Conservation (phyloP, 92 coral and sea anemone species). For the Nematostella vectensis region DNA sequence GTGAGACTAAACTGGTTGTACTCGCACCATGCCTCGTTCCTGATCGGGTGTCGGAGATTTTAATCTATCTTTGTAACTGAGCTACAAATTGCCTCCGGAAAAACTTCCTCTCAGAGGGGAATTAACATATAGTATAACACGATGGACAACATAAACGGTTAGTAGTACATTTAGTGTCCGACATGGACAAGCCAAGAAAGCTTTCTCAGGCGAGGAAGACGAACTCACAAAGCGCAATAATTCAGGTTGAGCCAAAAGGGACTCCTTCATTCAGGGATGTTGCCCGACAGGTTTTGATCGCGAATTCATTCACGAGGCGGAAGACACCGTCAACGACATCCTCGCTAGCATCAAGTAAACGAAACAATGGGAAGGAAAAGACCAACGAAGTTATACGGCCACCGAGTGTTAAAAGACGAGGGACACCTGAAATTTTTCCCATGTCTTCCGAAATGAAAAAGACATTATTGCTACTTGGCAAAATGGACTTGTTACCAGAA, state of each 20-base stretch:
- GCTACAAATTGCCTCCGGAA: background rate
- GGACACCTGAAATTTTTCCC: constrained; percentile 61
- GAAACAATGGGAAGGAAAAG: background rate
- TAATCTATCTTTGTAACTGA: too few species aligned
- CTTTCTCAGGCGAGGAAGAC: background rate
- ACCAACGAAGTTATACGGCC: background rate
- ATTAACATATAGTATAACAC: constrained; percentile 1
- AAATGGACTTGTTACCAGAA: constrained; percentile 41
- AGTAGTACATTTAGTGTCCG: too few species aligned
- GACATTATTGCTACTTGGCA: constrained; percentile 43
- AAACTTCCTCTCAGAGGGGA: background rate
- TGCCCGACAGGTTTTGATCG: constrained; percentile 61
- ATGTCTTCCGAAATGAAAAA: constrained; percentile 65
- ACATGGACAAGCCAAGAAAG: too few species aligned
- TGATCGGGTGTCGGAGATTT: too few species aligned
- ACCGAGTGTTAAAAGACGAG: constrained; percentile 25
- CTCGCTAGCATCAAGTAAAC: background rate
- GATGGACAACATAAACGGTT: too few species aligned
- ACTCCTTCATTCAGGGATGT: constrained; percentile 20
- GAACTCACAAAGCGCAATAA: background rate
- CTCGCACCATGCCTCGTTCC: too few species aligned
- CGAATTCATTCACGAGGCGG: constrained; percentile 37
- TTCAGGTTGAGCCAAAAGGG: background rate
- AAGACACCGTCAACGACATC: background rate
- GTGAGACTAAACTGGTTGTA: too few species aligned